phyloP scores from a whole-genome alignment of 1,140 invertebrate species.

The Scaptomyza hsui region DNA sequence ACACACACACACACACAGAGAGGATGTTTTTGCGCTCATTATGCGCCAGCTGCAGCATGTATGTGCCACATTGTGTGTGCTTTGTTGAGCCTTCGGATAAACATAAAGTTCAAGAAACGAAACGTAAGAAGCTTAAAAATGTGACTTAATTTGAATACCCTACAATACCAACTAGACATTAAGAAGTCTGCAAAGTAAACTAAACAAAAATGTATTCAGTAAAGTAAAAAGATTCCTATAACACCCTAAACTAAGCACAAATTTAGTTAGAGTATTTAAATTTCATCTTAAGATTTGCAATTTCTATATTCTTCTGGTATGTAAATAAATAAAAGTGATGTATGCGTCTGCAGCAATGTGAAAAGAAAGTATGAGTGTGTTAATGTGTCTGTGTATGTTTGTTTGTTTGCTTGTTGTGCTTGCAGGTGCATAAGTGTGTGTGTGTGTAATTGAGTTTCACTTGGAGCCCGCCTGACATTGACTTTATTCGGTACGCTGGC shows the following conservation, averaged over 20 bases:
- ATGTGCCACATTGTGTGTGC: constrained; percentile 26
- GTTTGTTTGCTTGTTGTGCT: constrained; percentile 36
- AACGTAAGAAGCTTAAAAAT: constrained; percentile 7
- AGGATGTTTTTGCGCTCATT: constrained; percentile 79
- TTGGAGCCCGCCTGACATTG: constrained; percentile 63
- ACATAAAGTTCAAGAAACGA: constrained; percentile 51
- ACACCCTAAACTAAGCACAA: no score
- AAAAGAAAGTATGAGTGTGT: constrained; percentile 1
- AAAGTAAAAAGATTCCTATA: no score
- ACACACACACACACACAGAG: constrained; percentile 39
- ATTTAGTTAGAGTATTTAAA: constrained; percentile 8
- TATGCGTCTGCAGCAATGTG: constrained; percentile 32
- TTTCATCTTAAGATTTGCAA: background rate
- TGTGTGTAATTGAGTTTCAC: constrained; percentile 72
- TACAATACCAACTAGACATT: background rate
- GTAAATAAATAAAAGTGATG: constrained; percentile 74
- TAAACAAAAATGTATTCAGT: no score
- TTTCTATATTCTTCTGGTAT: constrained; percentile 30
- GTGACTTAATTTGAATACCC: constrained; percentile 35
- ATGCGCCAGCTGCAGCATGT: constrained; percentile 67
- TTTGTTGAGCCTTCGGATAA: constrained; percentile 69
- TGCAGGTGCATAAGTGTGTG: constrained; percentile 38
- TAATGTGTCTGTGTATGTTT: constrained; percentile 1
- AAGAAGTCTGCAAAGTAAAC: no score
- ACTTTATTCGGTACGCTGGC: constrained; percentile 60